These are phyloP conservation scores for Crocidura indochinensis DNA, from an alignment of 2,797 vertebrate species.

Conservation along the genomic window DNA sequence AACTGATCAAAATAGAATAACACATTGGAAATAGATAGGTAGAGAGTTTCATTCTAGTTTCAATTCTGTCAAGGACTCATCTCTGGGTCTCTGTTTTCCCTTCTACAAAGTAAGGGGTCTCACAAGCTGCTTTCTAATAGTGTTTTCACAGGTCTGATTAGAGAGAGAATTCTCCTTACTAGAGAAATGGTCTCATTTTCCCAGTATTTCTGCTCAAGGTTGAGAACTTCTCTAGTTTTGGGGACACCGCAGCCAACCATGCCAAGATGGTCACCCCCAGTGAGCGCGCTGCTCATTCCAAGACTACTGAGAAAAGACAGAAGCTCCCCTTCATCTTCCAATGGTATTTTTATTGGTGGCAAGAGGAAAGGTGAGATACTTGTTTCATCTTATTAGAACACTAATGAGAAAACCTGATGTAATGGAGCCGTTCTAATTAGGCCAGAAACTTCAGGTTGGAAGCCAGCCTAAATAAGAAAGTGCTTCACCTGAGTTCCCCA, in stretches of 20 bases:
- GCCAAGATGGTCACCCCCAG: not conserved
- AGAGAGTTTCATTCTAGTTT: not conserved
- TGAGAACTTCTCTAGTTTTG: not conserved
- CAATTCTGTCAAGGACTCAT: fast-evolving
- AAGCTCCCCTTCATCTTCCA: not conserved
- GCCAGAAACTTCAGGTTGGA: not conserved
- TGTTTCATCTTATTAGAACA: conserved; percentile 40
- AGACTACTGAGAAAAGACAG: conserved; percentile 27
- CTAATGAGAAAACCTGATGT: conserved; percentile 61
- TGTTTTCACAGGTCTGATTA: not conserved
- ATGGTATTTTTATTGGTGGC: conserved; percentile 53
- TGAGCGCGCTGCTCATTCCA: not conserved
- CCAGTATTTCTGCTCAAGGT: not conserved
- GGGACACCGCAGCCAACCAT: not conserved
- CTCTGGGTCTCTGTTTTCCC: not conserved
- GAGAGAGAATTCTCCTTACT: not conserved
- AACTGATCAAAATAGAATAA: not conserved
- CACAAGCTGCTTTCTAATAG: not conserved
- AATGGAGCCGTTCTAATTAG: conserved; percentile 36
- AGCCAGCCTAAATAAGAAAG: not conserved
- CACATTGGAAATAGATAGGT: fast-evolving
- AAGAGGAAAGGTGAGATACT: conserved; percentile 63
- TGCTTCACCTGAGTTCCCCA: not conserved
- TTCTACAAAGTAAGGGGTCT: not conserved
- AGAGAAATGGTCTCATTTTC: not conserved